Evolutionary conservation across 2,888 invertebrate genomes (phyloP).

Genomic region (Pterobdella sp.): DNA sequence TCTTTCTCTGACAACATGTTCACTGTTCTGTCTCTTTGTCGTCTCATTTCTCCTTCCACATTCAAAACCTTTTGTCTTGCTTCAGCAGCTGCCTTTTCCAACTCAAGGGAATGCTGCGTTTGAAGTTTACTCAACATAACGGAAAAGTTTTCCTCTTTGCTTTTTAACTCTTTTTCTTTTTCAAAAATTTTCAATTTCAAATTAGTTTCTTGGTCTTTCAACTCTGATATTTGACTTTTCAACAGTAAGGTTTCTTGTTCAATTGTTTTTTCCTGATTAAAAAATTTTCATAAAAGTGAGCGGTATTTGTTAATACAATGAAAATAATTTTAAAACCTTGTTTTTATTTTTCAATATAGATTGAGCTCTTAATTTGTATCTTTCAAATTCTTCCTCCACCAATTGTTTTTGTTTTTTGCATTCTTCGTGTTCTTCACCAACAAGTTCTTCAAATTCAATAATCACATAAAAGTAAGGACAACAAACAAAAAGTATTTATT

Average conservation of each 20-base stretch:
- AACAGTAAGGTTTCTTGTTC: constrained; percentile 44
- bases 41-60: constrained; percentile 52
- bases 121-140: constrained; percentile 45
- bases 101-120: constrained; percentile 50
- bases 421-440: constrained; percentile 44
- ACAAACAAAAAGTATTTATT: background rate
- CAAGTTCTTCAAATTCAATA: background rate
- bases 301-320: background rate
- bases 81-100: constrained; percentile 49
- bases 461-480: background rate
- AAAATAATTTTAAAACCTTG: constrained; percentile 40
- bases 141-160: constrained; percentile 41
- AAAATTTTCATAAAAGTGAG: too few relatives aligned
- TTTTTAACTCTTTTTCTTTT: constrained; percentile 40
- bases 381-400: constrained; percentile 63
- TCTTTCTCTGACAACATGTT: constrained; percentile 73
- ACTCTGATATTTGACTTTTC: constrained; percentile 56
- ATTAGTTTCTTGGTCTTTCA: constrained; percentile 45
- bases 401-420: constrained; percentile 63
- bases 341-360: constrained; percentile 50
- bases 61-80: constrained; percentile 62
- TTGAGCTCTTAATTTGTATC: constrained; percentile 56
- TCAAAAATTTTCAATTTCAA: constrained; percentile 47
- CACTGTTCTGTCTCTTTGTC: constrained; percentile 72
- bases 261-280: constrained; percentile 25